Evolutionary conservation across 92 coral and sea anemone species (phyloP).

Genomic region (Diadumene lineata): DNA sequence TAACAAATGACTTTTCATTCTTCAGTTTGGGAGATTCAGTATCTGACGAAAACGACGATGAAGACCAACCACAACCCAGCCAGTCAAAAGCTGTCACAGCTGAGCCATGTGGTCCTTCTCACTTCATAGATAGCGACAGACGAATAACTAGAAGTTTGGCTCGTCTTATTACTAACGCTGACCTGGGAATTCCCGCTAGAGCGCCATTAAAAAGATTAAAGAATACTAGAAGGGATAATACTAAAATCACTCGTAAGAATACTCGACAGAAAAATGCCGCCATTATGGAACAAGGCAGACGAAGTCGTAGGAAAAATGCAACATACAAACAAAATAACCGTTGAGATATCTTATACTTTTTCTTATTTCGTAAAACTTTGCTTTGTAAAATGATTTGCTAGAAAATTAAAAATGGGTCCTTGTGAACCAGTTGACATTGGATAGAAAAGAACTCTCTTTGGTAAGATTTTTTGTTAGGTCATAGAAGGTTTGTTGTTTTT

Average conservation of each 20-base stretch:
- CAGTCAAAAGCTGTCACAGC: not conserved
- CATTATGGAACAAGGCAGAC: slow-evolving; percentile 33
- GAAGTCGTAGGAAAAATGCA: slow-evolving; percentile 9
- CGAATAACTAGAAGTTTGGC: slow-evolving; percentile 74
- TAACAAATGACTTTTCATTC: not conserved
- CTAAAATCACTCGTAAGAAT: slow-evolving; percentile 13
- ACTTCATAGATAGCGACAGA: slow-evolving; percentile 15
- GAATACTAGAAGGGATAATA: slow-evolving; percentile 19
- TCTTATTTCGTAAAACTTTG: too few species aligned
- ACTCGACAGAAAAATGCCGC: slow-evolving; percentile 49
- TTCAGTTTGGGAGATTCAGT: slow-evolving; percentile 2
- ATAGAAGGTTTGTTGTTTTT: too few species aligned
- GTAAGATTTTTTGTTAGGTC: too few species aligned
- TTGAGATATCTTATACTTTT: too few species aligned
- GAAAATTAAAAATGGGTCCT: not conserved
- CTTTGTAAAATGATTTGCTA: not conserved
- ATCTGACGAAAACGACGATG: slow-evolving; percentile 5
- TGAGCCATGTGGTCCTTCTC: slow-evolving; percentile 10
- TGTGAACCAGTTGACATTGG: too few species aligned
- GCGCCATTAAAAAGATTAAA: slow-evolving; percentile 33
- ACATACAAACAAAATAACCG: slow-evolving; percentile 23
- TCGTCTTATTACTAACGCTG: slow-evolving; percentile 50
- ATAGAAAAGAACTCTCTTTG: too few species aligned
- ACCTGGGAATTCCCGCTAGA: slow-evolving; percentile 37
- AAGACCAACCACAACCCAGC: slow-evolving; percentile 6